A percentile compares a stretch with the other conserved stretches of the same genome.
Conservation (phyloP, 2,113 vertebrate genomes). For the Bujurquina vittata region DNA sequence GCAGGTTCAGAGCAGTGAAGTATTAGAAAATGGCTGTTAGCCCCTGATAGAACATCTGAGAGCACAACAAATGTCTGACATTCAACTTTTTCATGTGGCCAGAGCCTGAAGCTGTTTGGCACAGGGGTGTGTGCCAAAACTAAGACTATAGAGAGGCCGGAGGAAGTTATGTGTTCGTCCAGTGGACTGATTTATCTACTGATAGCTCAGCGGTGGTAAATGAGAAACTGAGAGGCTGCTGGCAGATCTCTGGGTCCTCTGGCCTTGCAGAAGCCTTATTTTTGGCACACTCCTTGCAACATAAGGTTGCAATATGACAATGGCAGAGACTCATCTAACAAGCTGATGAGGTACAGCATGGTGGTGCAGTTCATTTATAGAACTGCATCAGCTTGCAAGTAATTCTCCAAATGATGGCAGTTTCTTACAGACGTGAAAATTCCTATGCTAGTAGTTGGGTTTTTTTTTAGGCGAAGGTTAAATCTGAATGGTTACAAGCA, state of each 20-base stretch:
- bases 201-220: not conserved
- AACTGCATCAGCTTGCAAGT: not conserved
- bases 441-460: not conserved
- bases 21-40: not conserved
- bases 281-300: not conserved
- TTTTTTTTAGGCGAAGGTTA: too few species aligned
- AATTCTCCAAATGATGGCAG: not conserved
- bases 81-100: not conserved
- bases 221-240: conserved; percentile 12
- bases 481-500: too few species aligned
- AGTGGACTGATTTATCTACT: not conserved
- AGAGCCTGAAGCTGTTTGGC: not conserved
- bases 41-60: not conserved
- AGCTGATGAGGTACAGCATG: not conserved
- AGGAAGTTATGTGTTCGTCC: not conserved
- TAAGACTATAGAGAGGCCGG: not conserved
- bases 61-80: not conserved
- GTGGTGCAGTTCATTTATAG: not conserved
- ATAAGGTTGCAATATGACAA: not conserved
- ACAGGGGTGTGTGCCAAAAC: not conserved
- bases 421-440: not conserved
- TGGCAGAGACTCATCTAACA: not conserved
- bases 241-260: not conserved
- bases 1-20: not conserved
- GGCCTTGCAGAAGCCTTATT: not conserved